phyloP scores from a whole-genome alignment of 2,113 vertebrate species.

The Notothenia rossii region DNA sequence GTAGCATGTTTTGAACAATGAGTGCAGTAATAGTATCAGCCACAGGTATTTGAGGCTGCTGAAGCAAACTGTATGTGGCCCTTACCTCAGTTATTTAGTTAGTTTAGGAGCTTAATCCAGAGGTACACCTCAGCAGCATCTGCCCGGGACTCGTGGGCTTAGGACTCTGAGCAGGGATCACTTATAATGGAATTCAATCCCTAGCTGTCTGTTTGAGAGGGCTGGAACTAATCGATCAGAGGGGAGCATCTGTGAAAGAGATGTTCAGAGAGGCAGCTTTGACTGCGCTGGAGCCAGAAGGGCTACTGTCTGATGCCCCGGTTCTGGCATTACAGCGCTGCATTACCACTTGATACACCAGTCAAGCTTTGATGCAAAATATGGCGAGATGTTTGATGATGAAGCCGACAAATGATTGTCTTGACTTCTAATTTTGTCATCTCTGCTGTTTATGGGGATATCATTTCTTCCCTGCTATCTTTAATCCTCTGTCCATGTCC shows the following conservation, averaged over 20 bases:
- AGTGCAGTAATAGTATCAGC: slow-evolving; percentile 21
- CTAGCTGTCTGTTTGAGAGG: slow-evolving; percentile 77
- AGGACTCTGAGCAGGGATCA: slow-evolving; percentile 75
- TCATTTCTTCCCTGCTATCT: slow-evolving; percentile 55
- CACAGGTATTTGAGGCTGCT: slow-evolving; percentile 37
- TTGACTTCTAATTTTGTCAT: slow-evolving; percentile 60
- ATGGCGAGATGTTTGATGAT: slow-evolving; percentile 35
- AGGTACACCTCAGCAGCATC: slow-evolving; percentile 69
- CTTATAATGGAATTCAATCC: slow-evolving; percentile 83
- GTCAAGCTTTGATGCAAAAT: slow-evolving; percentile 62
- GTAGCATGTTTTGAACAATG: background rate
- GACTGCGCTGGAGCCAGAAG: slow-evolving; percentile 76
- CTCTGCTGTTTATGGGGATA: slow-evolving; percentile 37
- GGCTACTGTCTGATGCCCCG: slow-evolving; percentile 77
- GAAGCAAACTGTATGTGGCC: slow-evolving; percentile 55
- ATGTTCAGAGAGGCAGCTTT: slow-evolving; percentile 75
- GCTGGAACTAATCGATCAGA: slow-evolving; percentile 86
- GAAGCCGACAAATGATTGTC: slow-evolving; percentile 31
- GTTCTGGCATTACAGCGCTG: slow-evolving; percentile 61
- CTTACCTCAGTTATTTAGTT: slow-evolving; percentile 68
- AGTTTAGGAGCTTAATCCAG: slow-evolving; percentile 69
- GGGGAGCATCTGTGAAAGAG: slow-evolving; percentile 80
- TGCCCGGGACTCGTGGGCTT: slow-evolving; percentile 58
- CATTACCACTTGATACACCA: slow-evolving; percentile 60
- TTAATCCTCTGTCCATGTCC: slow-evolving; percentile 69